Conservation (phyloP, 2,113 vertebrate genomes). For the Blennius ocellaris region DNA sequence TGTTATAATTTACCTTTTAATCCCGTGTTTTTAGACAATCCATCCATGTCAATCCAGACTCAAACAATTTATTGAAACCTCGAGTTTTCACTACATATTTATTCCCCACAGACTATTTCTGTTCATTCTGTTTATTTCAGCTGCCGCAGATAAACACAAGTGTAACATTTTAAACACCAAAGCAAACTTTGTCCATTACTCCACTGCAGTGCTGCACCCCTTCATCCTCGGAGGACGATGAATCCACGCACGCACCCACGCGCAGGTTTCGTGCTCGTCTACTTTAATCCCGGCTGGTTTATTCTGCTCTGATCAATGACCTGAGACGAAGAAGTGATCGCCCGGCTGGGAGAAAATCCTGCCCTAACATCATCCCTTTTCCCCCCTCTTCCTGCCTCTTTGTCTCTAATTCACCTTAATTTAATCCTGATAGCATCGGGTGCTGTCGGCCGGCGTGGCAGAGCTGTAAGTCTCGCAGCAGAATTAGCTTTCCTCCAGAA, state of each 20-base stretch:
- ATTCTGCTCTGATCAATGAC: constrained; percentile 78
- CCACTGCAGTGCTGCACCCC: constrained; percentile 23
- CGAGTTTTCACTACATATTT: no score
- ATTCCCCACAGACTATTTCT: no score
- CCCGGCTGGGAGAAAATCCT: constrained; percentile 71
- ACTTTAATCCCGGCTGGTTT: constrained; percentile 74
- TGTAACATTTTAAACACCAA: constrained; percentile 52
- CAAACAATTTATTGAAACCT: no score
- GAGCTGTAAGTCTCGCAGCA: constrained; percentile 80
- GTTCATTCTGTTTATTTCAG: no score
- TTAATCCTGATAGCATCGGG: constrained; percentile 84
- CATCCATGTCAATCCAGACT: no score
- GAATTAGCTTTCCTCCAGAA: constrained; percentile 78
- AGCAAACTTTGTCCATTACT: constrained; percentile 69
- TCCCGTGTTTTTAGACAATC: no score
- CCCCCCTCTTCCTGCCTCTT: constrained; percentile 70
- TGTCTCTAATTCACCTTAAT: constrained; percentile 87
- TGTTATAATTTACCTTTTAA: no score
- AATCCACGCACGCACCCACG: constrained; percentile 27
- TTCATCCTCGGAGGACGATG: constrained; percentile 54
- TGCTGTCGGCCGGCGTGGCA: constrained; percentile 76
- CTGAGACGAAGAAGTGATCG: constrained; percentile 75
- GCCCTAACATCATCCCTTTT: constrained; percentile 79
- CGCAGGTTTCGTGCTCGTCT: constrained; percentile 75
- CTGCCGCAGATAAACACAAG: constrained; percentile 16